These are phyloP conservation scores for Lithophane socia DNA, from an alignment of 2,888 invertebrate species.

Conservation along the genomic window DNA sequence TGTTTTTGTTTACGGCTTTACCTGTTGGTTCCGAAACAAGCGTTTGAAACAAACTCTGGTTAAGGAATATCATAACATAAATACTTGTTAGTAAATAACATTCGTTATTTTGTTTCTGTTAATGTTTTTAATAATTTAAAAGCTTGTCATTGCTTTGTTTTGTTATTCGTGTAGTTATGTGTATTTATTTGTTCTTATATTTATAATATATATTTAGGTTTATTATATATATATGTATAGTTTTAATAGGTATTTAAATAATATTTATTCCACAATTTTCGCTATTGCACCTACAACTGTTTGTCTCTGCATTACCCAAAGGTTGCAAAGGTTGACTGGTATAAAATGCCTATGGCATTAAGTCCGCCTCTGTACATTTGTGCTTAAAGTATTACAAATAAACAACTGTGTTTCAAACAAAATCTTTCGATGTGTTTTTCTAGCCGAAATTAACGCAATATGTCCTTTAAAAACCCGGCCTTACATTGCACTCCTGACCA, in stretches of 20 bases:
- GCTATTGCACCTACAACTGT: too few species aligned
- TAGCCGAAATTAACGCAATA: neutral
- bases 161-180: too few species aligned
- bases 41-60: neutral
- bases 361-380: too few species aligned
- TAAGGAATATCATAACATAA: neutral
- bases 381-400: too few species aligned
- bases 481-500: neutral
- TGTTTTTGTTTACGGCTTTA: constrained; percentile 2
- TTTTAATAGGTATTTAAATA: too few species aligned
- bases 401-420: neutral
- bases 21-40: neutral
- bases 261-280: too few species aligned
- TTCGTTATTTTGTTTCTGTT: neutral
- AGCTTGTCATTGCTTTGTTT: neutral
- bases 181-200: too few species aligned
- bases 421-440: neutral
- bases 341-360: too few species aligned
- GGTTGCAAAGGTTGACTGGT: too few species aligned
- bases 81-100: neutral
- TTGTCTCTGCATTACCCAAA: too few species aligned
- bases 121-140: neutral
- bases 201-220: too few species aligned
- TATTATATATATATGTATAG: too few species aligned
- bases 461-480: neutral